Evolutionary conservation across 1,140 invertebrate species (phyloP).

Genomic region (Drosophila athabasca): DNA sequence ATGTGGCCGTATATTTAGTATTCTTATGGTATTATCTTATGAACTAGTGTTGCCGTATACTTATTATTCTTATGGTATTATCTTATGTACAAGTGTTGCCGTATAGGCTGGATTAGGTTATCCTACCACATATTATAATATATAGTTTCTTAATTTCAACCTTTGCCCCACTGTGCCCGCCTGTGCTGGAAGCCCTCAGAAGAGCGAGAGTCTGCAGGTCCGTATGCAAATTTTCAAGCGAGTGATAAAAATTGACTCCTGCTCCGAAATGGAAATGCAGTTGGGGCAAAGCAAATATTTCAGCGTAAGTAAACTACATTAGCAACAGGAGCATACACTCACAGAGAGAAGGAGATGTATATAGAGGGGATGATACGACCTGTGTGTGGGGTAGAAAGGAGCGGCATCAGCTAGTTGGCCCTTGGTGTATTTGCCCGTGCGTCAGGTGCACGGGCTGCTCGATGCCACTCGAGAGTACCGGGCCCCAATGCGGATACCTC

Average conservation of each 20-base stretch:
- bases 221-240: slow-evolving; percentile 33
- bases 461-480: slow-evolving; percentile 4
- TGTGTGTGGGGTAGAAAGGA: neutral
- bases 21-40: no score
- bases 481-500: neutral
- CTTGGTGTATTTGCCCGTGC: slow-evolving; percentile 60
- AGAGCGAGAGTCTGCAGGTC: slow-evolving; percentile 8
- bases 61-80: no score
- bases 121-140: no score
- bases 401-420: slow-evolving; percentile 48
- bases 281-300: slow-evolving; percentile 67
- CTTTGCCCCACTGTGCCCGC: neutral
- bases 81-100: no score
- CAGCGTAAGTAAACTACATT: slow-evolving; percentile 74
- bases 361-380: neutral
- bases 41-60: no score
- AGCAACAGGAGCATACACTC: slow-evolving; percentile 46
- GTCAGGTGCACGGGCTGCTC: slow-evolving; percentile 54
- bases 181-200: slow-evolving; percentile 5
- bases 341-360: neutral
- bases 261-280: slow-evolving; percentile 55
- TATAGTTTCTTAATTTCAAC: neutral
- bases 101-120: no score
- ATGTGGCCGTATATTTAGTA: no score
- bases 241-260: slow-evolving; percentile 50